phyloP scores from a whole-genome alignment of 2,888 invertebrate genomes.

The Nomada fabriciana region DNA sequence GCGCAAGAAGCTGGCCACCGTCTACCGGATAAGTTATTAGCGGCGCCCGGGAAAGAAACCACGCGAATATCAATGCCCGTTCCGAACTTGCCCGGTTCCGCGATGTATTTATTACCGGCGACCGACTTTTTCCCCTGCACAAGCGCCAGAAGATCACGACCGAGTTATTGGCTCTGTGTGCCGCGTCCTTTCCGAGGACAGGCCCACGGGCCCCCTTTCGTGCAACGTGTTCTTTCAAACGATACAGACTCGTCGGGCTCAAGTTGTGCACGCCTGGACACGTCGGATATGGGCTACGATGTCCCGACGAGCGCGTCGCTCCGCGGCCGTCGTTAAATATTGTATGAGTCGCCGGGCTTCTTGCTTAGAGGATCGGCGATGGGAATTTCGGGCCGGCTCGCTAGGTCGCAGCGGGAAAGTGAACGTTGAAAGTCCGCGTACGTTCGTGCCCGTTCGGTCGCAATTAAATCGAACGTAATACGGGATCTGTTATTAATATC shows the following conservation, averaged over 20 bases:
- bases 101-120: slow-evolving; percentile 72
- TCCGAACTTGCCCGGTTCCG: slow-evolving; percentile 55
- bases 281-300: slow-evolving; percentile 47
- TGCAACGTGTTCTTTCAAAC: slow-evolving; percentile 1
- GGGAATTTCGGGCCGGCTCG: slow-evolving; percentile 29
- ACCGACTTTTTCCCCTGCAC: slow-evolving; percentile 62
- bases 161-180: slow-evolving; percentile 54
- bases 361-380: slow-evolving; percentile 11
- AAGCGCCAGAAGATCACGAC: slow-evolving; percentile 45
- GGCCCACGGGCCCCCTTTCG: neutral
- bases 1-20: slow-evolving; percentile 78
- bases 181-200: slow-evolving; percentile 33
- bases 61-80: slow-evolving; percentile 78
- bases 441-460: neutral
- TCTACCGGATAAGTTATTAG: slow-evolving; percentile 82
- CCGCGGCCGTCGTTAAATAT: slow-evolving; percentile 45
- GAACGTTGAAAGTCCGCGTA: neutral
- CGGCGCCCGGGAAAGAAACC: slow-evolving; percentile 69
- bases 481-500: neutral
- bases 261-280: neutral
- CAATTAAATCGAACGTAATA: neutral
- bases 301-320: slow-evolving; percentile 37
- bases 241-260: neutral
- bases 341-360: slow-evolving; percentile 39
- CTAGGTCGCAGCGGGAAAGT: slow-evolving; percentile 26